Base-by-base conservation (phyloP, 92 coral and sea anemone species). In the Epizoanthus ramosus region DNA sequence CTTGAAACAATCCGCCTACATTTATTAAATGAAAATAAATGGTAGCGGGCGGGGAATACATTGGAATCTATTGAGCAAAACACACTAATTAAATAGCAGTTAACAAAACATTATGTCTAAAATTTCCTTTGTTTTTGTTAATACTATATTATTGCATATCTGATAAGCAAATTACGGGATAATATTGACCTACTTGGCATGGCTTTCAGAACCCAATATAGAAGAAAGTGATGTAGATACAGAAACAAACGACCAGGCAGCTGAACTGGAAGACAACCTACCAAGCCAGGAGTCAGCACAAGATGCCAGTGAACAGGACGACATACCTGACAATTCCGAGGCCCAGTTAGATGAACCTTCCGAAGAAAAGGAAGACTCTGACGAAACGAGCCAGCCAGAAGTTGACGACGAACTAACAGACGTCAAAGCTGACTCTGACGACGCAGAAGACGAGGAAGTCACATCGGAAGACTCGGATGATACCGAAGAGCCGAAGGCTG, bases 401-500 rank as follows among this genome's bases (percentile, higher is more conserved):
- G 64, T 15, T 59, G 64, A 59, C 4, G 64, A n/a, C 64, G 64
- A 59, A 59, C 25, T n/a, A 59, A 15, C 18, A 59, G 9, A 59
- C n/a, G 24, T 59, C 25, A 59, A 59, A 59, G 64, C 64, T 59
- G 64, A 59, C n/a, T 59, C 64, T 12, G 64, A 59, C 64, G 24
- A 59, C 8, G 64, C 64, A n/a, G 64, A 59, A 59, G n/a, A 59
- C 64, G 24, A 59, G 10, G 25, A 59, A 59, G 64, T 59, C 18
- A 8, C 25, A 59, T 59, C 72, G 47, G 72, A 33, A 25, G 72
- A 67, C 0, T 41, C 74, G 22, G 75, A 71, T 28, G 74, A 69
- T 13, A 16, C 39, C 39, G 74, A 69, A 69, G 74, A 69, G 35
- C 69, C 53, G 22, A 69, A 69, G 25, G 54, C 74, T 64, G 69